Evolutionary conservation across 2,888 invertebrate genomes (phyloP), one percentile per base, ranked within the genome.

Genomic region (Dicranocentrus wangi): DNA sequence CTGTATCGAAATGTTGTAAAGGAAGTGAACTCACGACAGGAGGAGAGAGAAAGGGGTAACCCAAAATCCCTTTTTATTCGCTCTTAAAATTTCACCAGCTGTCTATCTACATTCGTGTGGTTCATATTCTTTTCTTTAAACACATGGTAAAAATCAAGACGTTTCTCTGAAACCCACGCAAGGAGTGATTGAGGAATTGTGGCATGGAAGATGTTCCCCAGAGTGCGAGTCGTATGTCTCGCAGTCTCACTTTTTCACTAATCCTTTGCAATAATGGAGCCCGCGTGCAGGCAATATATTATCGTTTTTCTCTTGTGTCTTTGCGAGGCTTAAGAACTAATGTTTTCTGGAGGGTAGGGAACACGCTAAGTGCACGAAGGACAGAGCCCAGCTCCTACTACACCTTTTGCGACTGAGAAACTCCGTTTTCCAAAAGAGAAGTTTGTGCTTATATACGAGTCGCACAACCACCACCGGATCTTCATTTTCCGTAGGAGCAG

Each of bases 11-110:
- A 32, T 7, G 32, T 28, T 61, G 3, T 28, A 19, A 10, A 8
- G n/a, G 21, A 53, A 10, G 32, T 10, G 42, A 32, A 47, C 7
- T 10, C 5, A 55, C 7, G 27, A 53, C 25, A n/a, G 21, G 27
- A 32, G 25, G 25, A 28, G 21, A 47, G 32, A 17, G 19, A 10
- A 28, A 17, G 17, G 28, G 28, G 66, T 60, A n/a, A n/a, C n/a
- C n/a, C n/a, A n/a, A n/a, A 63, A 19, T 55, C 42, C 5, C 21
- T 15, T 65, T 39, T 15, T 32, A 43, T 69, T 69, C 17, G 15
- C 15, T n/a, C 47, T 51, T 61, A 63, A 77, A 70, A 63, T 70
- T 78, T 70, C 65, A 43, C 70, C 78, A 78, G 70, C 70, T 78
- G 78, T 69, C 39, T 63, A 39, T 42, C 43, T 15, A 42, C 13